Percentiles rank a stretch among this genome's conserved stretches.
These are phyloP conservation scores for Mystacornis crossleyi DNA, from an alignment of 2,113 vertebrate species.

Conservation along the genomic window DNA sequence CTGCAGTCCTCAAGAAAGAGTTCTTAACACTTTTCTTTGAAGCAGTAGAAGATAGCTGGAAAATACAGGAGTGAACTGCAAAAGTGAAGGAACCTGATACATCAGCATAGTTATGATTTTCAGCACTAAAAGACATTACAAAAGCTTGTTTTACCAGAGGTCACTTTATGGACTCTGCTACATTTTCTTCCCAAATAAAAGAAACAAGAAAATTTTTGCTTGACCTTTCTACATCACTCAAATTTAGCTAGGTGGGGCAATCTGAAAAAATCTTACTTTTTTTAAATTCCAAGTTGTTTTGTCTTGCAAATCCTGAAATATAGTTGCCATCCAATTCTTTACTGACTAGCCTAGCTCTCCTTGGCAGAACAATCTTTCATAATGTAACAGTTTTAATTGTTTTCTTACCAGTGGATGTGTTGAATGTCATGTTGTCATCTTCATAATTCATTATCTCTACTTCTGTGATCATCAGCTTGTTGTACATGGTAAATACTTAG, in stretches of 20 bases:
- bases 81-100: neutral
- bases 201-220: neutral
- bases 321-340: neutral
- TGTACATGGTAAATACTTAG: neutral
- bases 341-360: neutral
- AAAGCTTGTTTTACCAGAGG: neutral
- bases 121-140: neutral
- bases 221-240: neutral
- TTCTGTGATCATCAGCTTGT: neutral
- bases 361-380: neutral
- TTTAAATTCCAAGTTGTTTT: neutral
- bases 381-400: neutral
- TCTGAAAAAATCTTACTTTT: neutral
- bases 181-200: neutral
- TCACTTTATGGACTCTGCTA: neutral
- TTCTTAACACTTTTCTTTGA: neutral
- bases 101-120: neutral
- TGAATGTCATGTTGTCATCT: neutral
- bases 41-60: neutral
- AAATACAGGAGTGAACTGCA: neutral
- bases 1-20: neutral
- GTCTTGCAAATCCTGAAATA: neutral
- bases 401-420: neutral
- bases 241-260: neutral
- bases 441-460: neutral